Evolutionary conservation across 2,888 invertebrate species (phyloP), one percentile per base, ranked within the genome.

Genomic region (Pinctada fucata): DNA sequence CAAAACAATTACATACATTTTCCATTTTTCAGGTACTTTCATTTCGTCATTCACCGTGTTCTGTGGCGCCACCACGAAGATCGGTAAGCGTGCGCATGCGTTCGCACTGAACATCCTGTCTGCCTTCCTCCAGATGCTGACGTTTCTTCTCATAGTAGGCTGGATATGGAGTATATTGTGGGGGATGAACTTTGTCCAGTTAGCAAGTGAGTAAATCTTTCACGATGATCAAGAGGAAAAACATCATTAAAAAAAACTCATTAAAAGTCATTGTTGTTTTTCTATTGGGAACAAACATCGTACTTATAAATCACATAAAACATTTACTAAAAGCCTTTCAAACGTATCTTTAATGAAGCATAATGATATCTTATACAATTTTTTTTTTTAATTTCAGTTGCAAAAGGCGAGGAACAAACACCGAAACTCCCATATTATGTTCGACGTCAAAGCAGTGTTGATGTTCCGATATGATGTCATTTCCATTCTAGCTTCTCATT

Each of bases 101-200:
- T 92, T 93, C 79, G 84, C 87, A 16, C 87, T 92, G 63, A 93
- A 93, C 84, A 79, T 93, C 10, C 80, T 93, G 52, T 92, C 93
- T 4, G 93, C 93, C 58, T 82, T 93, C 58, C 89, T 94, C 8
- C 94, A 94, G 89, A 89, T 93, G 85, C 80, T 93, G 74, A 92
- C 93, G 3, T 91, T 93, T 71, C 91, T 93, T 52, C 83, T 94
- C 69, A 91, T 94, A 8, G 91, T 94, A 51, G 94, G 94, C 66
- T 93, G 93, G 92, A 92, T 94, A 58, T 94, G 94, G 94, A 93
- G 93, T 79, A 92, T 93, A 71, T 87, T 93, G 67, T 93, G 93
- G 93, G 93, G 93, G 6, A 92, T 93, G 87, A 91, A 92, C 80
- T 93, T 93, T 87, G 91, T 93, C 63, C 92, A 93, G 78, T 85